Conservation (phyloP, 2,888 invertebrate species). For the Serripes groenlandicus region DNA sequence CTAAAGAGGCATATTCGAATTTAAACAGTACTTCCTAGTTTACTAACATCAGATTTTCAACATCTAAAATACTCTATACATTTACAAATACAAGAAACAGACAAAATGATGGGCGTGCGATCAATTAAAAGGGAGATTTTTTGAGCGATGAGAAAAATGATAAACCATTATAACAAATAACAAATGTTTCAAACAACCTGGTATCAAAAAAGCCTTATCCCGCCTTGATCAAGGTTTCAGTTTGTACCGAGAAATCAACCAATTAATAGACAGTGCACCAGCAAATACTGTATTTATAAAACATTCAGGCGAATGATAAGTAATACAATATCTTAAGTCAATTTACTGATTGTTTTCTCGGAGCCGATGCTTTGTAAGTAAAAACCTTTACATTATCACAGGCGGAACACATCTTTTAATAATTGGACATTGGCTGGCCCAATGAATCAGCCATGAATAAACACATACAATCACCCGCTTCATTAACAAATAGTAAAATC, state of each 20-base stretch:
- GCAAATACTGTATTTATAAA: not conserved
- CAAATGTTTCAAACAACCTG: conserved; percentile 21
- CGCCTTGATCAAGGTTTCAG: conserved; percentile 36
- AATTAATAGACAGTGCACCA: too few relatives aligned
- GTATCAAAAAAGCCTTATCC: conserved; percentile 40
- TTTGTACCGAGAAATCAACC: not conserved
- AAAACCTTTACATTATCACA: conserved; percentile 11
- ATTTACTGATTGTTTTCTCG: too few relatives aligned
- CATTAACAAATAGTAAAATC: not conserved
- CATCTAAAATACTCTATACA: conserved; percentile 5
- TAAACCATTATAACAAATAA: not conserved
- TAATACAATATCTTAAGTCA: too few relatives aligned
- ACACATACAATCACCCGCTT: not conserved
- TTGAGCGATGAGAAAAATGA: conserved; percentile 52
- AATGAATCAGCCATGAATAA: not conserved
- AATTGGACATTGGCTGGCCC: not conserved
- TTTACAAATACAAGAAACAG: not conserved
- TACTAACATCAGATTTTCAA: too few relatives aligned
- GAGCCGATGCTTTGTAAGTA: not conserved
- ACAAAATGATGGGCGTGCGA: not conserved
- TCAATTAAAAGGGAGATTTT: not conserved
- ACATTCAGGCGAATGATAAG: too few relatives aligned
- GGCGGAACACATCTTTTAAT: conserved; percentile 1
- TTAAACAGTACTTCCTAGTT: too few relatives aligned
- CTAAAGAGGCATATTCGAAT: too few relatives aligned